Evolutionary conservation across 1,140 invertebrate genomes (phyloP), one percentile per base, ranked within the genome.

Genomic region (Riptortus pedestris): DNA sequence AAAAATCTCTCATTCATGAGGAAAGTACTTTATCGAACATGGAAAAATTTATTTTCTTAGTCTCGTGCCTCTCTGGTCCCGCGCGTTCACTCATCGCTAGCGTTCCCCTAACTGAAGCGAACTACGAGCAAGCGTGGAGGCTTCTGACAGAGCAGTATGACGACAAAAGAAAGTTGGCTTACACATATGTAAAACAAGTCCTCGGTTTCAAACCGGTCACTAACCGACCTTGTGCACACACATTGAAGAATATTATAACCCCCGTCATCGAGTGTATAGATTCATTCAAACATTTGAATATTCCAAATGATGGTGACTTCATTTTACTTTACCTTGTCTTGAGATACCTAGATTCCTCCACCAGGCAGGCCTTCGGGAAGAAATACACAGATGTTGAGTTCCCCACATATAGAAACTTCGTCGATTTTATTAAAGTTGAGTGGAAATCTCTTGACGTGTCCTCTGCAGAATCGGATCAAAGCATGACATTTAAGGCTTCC

Each of bases 31-130:
- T 57, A 27, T 24, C 52, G 9, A 27, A 57, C 7, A 24, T 57
- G 11, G 52, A 57, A n/a, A 57, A 57, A 27, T 57, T 57, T 57
- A 7, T 20, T 27, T 57, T 57, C 27, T 24, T 57, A 27, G 24
- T 24, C 11, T 11, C 7, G 2, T 57, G 16, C 11, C 27, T 57
- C 12, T 26, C 2, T 57, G 52, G 26, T 7, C 20, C 52, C 12
- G 52, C 26, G 4, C 9, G 11, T 26, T 22, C 52, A 20, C 24
- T 26, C 7, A 57, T 57, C 9, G 12, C 11, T 12, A 16, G 7
- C n/a, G 24, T 57, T 11, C 3, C 7, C 11, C 11, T 57, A 24
- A 26, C 18, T 11, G 52, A 57, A 9, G 52, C 22, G 3, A 57
- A 57, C n/a, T 57, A 24, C 27, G 26, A 57, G 7, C 52, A 57